These are phyloP conservation scores for Petrocephalus sullivani DNA, from an alignment of 2,797 vertebrate species.

Conservation along the genomic window DNA sequence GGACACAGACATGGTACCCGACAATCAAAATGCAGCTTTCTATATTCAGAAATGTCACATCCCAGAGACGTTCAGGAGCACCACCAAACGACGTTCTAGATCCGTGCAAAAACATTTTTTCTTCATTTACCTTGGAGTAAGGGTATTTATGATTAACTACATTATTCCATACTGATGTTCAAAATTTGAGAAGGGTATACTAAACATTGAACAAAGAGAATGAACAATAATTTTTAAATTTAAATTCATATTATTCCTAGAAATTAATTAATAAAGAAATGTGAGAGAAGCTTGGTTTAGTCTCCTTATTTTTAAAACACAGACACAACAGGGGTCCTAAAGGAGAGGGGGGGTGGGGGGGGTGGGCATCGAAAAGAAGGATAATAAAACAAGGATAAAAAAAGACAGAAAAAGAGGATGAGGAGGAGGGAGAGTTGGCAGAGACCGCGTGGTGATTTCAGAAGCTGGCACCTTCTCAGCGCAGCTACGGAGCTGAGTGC, in stretches of 20 bases:
- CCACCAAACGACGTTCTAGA: background rate
- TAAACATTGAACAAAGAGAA: background rate
- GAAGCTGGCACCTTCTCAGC: slow-evolving; percentile 67
- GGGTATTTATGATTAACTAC: background rate
- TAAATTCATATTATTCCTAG: background rate
- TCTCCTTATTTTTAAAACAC: slow-evolving; percentile 33
- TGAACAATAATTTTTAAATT: background rate
- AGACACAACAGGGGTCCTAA: slow-evolving; percentile 41
- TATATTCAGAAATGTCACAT: background rate
- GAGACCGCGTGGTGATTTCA: slow-evolving; percentile 48
- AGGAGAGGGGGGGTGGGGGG: slow-evolving; percentile 51
- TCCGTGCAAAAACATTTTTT: background rate
- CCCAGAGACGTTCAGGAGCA: background rate
- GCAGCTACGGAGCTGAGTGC: slow-evolving; percentile 54
- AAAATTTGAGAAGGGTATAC: background rate
- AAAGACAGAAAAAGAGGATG: slow-evolving; percentile 48
- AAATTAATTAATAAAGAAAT: background rate
- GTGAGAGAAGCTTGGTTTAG: background rate
- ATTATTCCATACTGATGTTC: background rate
- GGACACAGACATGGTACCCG: background rate
- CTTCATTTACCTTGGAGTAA: background rate
- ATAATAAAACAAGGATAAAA: slow-evolving; percentile 53
- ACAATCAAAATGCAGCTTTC: background rate
- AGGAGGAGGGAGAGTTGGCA: slow-evolving; percentile 62
- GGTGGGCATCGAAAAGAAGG: slow-evolving; percentile 59